These are phyloP conservation scores for Eupithecia subumbrata DNA, from an alignment of 2,888 invertebrate species.

Conservation along the genomic window DNA sequence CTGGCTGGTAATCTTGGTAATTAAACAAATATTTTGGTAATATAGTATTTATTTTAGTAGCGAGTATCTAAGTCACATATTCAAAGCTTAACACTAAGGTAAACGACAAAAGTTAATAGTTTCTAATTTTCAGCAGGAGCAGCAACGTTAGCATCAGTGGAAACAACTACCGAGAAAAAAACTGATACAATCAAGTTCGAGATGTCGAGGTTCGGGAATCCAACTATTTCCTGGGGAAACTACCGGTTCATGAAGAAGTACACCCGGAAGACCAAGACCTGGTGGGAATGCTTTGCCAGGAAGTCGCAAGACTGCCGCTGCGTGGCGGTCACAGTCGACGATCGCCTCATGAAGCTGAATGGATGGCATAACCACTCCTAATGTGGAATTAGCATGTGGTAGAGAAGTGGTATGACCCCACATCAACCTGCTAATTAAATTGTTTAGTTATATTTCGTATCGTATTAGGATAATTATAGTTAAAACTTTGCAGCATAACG, in stretches of 20 bases:
- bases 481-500: background rate
- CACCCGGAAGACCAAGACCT: slow-evolving; percentile 65
- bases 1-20: background rate
- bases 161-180: slow-evolving; percentile 7
- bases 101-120: background rate
- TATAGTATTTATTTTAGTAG: background rate
- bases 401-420: background rate
- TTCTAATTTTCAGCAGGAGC: slow-evolving; percentile 12
- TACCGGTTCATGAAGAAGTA: slow-evolving; percentile 74
- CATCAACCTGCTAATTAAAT: background rate
- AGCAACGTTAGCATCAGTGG: background rate
- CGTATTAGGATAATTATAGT: background rate
- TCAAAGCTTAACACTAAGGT: background rate
- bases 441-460: background rate
- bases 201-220: slow-evolving; percentile 70
- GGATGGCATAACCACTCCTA: slow-evolving; percentile 73
- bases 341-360: slow-evolving; percentile 67
- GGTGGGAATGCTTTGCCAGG: slow-evolving; percentile 75
- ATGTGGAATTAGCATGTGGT: background rate
- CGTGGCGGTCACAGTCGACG: slow-evolving; percentile 68
- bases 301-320: slow-evolving; percentile 66
- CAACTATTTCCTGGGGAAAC: slow-evolving; percentile 71
- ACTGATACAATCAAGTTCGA: slow-evolving; percentile 59
- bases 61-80: background rate
- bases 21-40: background rate